Conservation (phyloP, 2,888 invertebrate species). For the Hyles lineata region DNA sequence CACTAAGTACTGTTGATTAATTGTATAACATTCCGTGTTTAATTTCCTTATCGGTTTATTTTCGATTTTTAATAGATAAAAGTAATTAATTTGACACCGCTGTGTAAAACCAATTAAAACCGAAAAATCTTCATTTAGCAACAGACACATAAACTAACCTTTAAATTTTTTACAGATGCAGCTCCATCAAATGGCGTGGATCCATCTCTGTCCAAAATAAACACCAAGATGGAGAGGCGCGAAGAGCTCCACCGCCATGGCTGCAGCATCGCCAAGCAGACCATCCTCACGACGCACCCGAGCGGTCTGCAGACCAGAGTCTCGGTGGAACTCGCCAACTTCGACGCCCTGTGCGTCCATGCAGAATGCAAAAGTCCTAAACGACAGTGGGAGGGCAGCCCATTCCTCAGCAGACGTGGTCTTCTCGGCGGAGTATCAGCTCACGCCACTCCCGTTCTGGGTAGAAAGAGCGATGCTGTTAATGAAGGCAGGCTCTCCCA, state of each 20-base stretch:
- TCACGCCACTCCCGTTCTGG: conserved; percentile 77
- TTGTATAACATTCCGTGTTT: too few relatives aligned
- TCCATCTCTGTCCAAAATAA: conserved; percentile 38
- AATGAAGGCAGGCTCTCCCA: conserved; percentile 77
- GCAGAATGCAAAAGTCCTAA: conserved; percentile 70
- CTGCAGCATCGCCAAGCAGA: conserved; percentile 80
- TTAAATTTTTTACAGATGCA: conserved; percentile 26
- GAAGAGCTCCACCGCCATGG: conserved; percentile 77
- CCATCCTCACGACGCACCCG: conserved; percentile 78
- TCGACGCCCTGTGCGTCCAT: conserved; percentile 72
- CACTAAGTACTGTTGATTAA: too few relatives aligned
- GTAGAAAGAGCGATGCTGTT: conserved; percentile 75
- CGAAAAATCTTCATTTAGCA: too few relatives aligned
- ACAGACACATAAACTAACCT: not conserved
- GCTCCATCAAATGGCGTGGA: conserved; percentile 28
- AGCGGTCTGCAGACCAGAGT: conserved; percentile 77
- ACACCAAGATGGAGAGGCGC: conserved; percentile 66
- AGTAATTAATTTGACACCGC: too few relatives aligned
- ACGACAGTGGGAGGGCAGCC: conserved; percentile 69
- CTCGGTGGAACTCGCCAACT: conserved; percentile 78
- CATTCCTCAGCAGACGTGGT: conserved; percentile 65
- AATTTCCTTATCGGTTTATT: too few relatives aligned
- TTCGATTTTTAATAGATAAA: too few relatives aligned
- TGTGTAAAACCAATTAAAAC: too few relatives aligned
- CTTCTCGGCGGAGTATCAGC: conserved; percentile 73